These are phyloP conservation scores for Agonopterix arenella DNA, from an alignment of 2,888 invertebrate species.

Conservation along the genomic window DNA sequence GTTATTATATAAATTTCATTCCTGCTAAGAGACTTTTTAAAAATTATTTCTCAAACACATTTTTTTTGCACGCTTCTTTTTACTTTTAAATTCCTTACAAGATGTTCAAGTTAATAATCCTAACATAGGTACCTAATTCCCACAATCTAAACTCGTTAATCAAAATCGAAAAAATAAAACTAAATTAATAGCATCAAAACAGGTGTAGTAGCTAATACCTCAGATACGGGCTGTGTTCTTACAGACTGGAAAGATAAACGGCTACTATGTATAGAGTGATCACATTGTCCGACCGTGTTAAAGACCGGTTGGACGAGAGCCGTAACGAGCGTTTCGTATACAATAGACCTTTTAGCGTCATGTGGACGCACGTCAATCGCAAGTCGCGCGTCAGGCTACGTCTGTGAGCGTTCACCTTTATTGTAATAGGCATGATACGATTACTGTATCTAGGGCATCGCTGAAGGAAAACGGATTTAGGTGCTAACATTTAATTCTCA, in stretches of 20 bases:
- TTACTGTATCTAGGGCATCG: slow-evolving; percentile 7
- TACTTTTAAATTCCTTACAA: no score
- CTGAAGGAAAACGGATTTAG: slow-evolving; percentile 2
- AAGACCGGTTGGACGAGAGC: slow-evolving; percentile 65
- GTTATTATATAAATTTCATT: no score
- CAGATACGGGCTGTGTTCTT: slow-evolving; percentile 29
- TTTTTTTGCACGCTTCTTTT: no score
- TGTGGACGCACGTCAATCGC: slow-evolving; percentile 68
- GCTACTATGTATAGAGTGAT: slow-evolving; percentile 68
- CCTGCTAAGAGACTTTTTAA: no score
- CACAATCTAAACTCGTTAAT: neutral
- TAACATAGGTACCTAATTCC: no score
- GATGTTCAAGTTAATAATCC: no score
- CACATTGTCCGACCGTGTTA: slow-evolving; percentile 70
- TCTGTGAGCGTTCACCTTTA: slow-evolving; percentile 53
- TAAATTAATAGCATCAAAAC: slow-evolving; percentile 27
- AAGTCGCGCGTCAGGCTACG: slow-evolving; percentile 27
- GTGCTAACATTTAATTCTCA: neutral
- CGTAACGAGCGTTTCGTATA: slow-evolving; percentile 73
- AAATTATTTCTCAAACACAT: no score
- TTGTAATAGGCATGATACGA: slow-evolving; percentile 27
- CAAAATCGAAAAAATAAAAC: slow-evolving; percentile 15
- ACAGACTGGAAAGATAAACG: slow-evolving; percentile 39
- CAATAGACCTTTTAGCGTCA: slow-evolving; percentile 77
- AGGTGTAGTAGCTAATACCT: slow-evolving; percentile 29